Percentiles rank a stretch among this genome's conserved stretches.
phyloP scores from a whole-genome alignment of 2,888 invertebrate species.

The Agelastica alni region DNA sequence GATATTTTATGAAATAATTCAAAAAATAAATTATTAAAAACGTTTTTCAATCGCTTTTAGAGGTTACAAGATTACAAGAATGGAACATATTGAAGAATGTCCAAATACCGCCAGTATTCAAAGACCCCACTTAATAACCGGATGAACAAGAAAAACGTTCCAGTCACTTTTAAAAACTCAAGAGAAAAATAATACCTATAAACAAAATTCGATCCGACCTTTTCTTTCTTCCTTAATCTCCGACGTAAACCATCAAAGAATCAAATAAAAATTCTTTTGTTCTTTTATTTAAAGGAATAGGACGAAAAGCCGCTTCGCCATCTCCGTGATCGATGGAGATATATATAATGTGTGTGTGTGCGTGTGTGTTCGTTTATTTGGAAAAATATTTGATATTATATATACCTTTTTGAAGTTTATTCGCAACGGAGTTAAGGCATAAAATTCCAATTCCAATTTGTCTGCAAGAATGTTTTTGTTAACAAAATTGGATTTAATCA shows the following conservation, averaged over 20 bases:
- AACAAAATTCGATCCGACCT: slow-evolving; percentile 24
- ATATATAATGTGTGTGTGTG: no score
- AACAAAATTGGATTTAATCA: no score
- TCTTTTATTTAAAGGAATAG: slow-evolving; percentile 26
- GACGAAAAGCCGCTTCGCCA: slow-evolving; percentile 1
- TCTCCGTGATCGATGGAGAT: slow-evolving; percentile 30
- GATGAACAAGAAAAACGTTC: slow-evolving; percentile 21
- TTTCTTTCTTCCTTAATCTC: slow-evolving; percentile 29
- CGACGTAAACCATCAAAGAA: slow-evolving; percentile 35
- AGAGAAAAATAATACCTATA: slow-evolving; percentile 23
- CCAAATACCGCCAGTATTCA: slow-evolving; percentile 1
- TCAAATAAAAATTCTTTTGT: slow-evolving; percentile 35
- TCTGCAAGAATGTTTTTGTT: no score
- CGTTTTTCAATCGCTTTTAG: not conserved
- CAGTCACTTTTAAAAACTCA: slow-evolving; percentile 19
- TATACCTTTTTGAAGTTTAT: not conserved
- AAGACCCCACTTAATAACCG: slow-evolving; percentile 9
- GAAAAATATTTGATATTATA: slow-evolving; percentile 36
- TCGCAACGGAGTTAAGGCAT: not conserved
- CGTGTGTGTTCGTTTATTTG: slow-evolving; percentile 35
- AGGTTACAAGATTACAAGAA: not conserved
- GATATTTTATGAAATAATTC: no score
- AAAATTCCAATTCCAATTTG: no score
- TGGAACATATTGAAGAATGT: not conserved
- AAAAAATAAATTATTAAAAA: not conserved